Evolutionary conservation across 2,888 invertebrate species (phyloP), one percentile per base, ranked within the genome.

Genomic region (Scaptomyza tumidula): DNA sequence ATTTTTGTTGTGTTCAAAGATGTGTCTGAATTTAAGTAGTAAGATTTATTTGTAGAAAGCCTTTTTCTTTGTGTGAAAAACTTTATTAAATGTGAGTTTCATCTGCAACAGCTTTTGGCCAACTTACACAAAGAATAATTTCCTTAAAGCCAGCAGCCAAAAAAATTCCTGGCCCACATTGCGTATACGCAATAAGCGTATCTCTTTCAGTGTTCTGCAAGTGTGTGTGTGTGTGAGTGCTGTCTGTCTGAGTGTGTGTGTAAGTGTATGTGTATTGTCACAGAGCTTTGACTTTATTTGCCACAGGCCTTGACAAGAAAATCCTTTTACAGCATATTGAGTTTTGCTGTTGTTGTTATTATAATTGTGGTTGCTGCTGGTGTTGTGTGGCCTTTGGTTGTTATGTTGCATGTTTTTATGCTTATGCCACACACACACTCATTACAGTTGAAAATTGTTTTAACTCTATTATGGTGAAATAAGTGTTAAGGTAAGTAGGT

Each of bases 321-420:
- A 85, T 85, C 85, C 85, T 85, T 85, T 85, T 85, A 88, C 80
- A 65, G 56, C 80, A 82, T 50, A 80, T 80, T 78, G 78, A 71
- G 78, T 60, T 80, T 71, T 59, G 54, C 43, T 66, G 55, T 65
- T 74, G 72, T 65, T 75, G 61, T 49, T 62, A 37, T 56, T 62
- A 48, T 37, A 53, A 55, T 57, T 45, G 54, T 35, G 67, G 33
- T 33, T 62, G 69, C 46, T 64, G 45, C 41, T 65, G 43, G 29
- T 71, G 61, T 37, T 68, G 48, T 52, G 45, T 52, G 45, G 65
- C 49, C 48, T 52, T 63, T 60, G 69, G 53, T 61, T 48, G 72
- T 44, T 66, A 24, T 62, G 44, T 55, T 29, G 53, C 33, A 33
- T 41, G 31, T 48, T 33, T 16, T 35, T 14, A 45, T 49, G 59